A percentile compares a stretch with the other conserved stretches of the same genome.
Conservation (phyloP, 2,888 invertebrate genomes). For the Caenorhabditis plicata region DNA sequence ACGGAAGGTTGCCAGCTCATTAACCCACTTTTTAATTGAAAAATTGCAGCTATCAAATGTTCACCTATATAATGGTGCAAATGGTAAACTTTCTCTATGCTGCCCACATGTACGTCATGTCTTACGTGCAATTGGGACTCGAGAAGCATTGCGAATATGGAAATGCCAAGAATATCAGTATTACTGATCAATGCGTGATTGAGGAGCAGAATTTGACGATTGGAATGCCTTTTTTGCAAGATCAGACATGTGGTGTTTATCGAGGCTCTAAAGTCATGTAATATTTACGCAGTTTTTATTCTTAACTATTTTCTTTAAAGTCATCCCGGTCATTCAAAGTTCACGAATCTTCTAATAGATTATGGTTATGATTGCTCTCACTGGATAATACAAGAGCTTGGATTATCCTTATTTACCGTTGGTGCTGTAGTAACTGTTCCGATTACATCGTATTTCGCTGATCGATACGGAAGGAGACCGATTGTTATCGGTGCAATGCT, state of each 20-base stretch:
- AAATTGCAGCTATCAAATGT: constrained; percentile 19
- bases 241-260: constrained; percentile 5
- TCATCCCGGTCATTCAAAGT: neutral
- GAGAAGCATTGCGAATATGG: constrained; percentile 4
- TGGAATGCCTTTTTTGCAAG: constrained; percentile 4
- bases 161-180: constrained; percentile 3
- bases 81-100: constrained; percentile 31
- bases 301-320: too few species aligned
- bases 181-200: neutral
- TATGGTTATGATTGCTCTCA: constrained; percentile 17
- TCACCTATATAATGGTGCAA: constrained; percentile 23
- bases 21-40: neutral
- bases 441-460: constrained; percentile 23
- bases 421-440: constrained; percentile 26
- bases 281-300: neutral
- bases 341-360: constrained; percentile 20
- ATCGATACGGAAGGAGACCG: constrained; percentile 26
- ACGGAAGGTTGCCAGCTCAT: constrained; percentile 9
- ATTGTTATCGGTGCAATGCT: constrained; percentile 13
- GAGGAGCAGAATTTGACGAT: neutral
- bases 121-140: constrained; percentile 20
- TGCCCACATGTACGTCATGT: constrained; percentile 31
- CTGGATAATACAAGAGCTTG: constrained; percentile 24
- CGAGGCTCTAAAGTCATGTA: neutral
- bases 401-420: constrained; percentile 26